phyloP scores from a whole-genome alignment of 2,113 vertebrate species.

The Crotalus viridis region DNA sequence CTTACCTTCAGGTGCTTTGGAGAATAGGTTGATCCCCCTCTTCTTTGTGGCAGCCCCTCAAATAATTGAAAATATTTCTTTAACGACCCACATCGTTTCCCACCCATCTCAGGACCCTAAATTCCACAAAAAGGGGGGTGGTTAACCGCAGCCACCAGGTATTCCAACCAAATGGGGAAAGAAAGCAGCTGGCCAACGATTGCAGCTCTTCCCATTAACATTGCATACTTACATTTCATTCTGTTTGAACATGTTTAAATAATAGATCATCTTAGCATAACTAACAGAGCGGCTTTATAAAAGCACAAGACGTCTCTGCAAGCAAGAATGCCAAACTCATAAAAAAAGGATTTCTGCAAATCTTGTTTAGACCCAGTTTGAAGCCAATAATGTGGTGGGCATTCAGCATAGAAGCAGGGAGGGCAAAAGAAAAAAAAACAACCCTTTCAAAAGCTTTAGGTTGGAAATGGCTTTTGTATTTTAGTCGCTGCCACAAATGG shows the following conservation, averaged over 20 bases:
- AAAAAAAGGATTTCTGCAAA: conserved; percentile 18
- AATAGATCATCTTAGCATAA: conserved; percentile 17
- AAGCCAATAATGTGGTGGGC: conserved; percentile 22
- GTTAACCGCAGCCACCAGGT: background rate
- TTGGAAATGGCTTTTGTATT: background rate
- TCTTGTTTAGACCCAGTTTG: conserved; percentile 14
- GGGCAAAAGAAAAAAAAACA: background rate
- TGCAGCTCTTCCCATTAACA: background rate
- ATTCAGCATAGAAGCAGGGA: background rate
- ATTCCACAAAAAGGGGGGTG: background rate
- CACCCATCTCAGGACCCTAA: background rate
- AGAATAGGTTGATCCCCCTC: no score
- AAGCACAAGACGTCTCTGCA: conserved; percentile 14
- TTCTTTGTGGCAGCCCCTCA: no score
- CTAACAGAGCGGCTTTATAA: conserved; percentile 24
- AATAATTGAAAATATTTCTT: background rate
- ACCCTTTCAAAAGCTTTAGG: background rate
- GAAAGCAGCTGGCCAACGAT: background rate
- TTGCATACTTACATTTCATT: conserved; percentile 28
- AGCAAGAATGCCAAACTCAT: conserved; percentile 20
- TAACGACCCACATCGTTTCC: background rate
- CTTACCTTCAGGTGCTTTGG: no score
- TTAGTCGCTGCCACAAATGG: background rate
- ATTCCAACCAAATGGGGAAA: no score
- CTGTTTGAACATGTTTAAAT: conserved; percentile 25